phyloP scores from a whole-genome alignment of 2,113 vertebrate genomes.

The Todiramphus chloris region DNA sequence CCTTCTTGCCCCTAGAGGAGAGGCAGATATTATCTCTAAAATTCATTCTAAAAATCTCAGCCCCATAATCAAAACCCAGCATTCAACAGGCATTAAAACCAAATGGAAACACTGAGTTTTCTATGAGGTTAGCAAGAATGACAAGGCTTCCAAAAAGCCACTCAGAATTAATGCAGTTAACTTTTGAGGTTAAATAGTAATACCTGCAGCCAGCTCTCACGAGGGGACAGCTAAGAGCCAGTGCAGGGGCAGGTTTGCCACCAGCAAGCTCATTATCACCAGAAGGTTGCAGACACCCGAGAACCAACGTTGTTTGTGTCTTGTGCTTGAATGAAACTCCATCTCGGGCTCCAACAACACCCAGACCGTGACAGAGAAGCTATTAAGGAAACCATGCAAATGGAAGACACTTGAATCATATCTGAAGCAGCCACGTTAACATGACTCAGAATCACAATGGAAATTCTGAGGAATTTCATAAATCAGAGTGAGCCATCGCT shows the following conservation, averaged over 20 bases:
- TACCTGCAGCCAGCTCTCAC: not conserved
- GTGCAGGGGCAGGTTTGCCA: not conserved
- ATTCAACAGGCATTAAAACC: not conserved
- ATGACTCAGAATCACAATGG: not conserved
- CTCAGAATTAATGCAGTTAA: not conserved
- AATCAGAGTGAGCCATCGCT: not conserved
- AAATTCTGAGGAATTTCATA: not conserved
- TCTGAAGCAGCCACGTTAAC: not conserved
- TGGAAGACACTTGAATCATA: not conserved
- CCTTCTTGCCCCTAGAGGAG: not conserved
- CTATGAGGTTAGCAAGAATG: not conserved
- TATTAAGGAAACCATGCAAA: not conserved
- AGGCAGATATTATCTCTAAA: not conserved
- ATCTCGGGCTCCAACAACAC: not conserved
- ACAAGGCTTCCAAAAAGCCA: not conserved
- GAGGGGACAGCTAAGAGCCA: accelerated
- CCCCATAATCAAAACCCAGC: not conserved
- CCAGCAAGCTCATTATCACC: not conserved
- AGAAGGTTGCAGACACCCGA: not conserved
- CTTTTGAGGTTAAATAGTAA: not conserved
- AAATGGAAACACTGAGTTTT: not conserved
- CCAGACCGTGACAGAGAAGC: not conserved
- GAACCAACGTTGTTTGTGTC: accelerated
- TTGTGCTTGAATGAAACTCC: not conserved
- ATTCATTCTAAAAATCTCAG: not conserved